Percentiles rank a stretch among this genome's conserved stretches.
Conservation (phyloP, 2,797 vertebrate species). For the Cheirogaleus major region DNA sequence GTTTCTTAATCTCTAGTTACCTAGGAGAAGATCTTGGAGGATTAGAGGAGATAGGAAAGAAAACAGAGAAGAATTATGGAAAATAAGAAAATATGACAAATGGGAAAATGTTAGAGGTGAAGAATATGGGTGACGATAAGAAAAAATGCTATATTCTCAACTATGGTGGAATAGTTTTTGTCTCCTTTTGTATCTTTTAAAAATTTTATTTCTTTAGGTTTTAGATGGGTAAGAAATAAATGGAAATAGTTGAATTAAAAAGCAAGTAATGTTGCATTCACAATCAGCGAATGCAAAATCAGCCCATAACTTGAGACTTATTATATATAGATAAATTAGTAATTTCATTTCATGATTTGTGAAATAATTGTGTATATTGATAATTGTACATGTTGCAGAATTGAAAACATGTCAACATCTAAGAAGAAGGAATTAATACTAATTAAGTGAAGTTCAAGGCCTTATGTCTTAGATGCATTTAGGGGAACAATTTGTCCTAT, state of each 20-base stretch:
- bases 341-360: conserved; percentile 20
- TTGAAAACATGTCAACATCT: conserved; percentile 21
- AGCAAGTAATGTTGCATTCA: conserved; percentile 28
- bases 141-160: neutral
- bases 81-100: neutral
- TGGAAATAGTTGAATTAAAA: conserved; percentile 10
- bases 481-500: neutral
- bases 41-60: neutral
- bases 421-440: conserved; percentile 7
- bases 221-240: neutral
- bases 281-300: neutral
- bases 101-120: neutral
- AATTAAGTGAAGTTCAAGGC: conserved; percentile 34
- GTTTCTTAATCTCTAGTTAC: conserved; percentile 9
- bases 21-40: neutral
- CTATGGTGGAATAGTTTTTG: neutral
- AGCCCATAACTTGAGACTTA: neutral
- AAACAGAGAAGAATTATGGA: neutral
- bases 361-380: neutral
- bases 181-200: neutral
- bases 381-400: neutral
- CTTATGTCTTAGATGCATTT: neutral
- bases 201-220: neutral
- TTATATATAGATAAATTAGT: neutral
- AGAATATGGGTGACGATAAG: neutral